Percentiles rank a stretch among this genome's conserved stretches.
phyloP scores from a whole-genome alignment of 1,140 invertebrate species.

The Zaprionus ornatus region DNA sequence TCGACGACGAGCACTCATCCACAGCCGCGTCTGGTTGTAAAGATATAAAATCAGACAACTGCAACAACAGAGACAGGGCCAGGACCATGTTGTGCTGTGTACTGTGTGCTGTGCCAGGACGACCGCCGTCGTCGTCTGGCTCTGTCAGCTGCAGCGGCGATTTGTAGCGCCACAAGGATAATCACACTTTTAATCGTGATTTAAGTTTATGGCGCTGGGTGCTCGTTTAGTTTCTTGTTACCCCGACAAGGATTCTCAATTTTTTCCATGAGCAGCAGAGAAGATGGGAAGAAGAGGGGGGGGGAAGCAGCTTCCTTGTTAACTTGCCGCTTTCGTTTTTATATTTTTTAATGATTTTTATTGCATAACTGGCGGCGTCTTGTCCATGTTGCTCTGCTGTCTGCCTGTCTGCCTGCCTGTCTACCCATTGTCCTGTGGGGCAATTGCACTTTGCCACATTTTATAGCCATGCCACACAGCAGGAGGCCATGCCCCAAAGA shows the following conservation, averaged over 20 bases:
- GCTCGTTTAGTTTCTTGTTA: conserved; percentile 80
- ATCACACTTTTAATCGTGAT: conserved; percentile 84
- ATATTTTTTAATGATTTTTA: conserved; percentile 83
- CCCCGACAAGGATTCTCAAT: conserved; percentile 63
- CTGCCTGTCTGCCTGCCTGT: not conserved
- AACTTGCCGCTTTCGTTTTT: conserved; percentile 77
- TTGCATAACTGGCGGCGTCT: conserved; percentile 69
- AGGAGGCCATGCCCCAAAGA: conserved; percentile 30
- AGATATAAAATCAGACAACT: conserved; percentile 80
- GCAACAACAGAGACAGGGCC: conserved; percentile 55
- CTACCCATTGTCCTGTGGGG: conserved; percentile 43
- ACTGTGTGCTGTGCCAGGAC: not conserved
- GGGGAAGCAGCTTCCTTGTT: conserved; percentile 54
- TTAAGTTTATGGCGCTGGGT: conserved; percentile 82
- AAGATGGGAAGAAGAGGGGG: not conserved
- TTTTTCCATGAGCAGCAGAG: conserved; percentile 47
- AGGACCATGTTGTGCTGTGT: conserved; percentile 42
- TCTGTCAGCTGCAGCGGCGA: conserved; percentile 77
- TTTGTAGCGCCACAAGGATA: conserved; percentile 84
- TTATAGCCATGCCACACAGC: conserved; percentile 50
- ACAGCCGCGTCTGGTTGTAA: conserved; percentile 75
- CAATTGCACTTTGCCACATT: conserved; percentile 82
- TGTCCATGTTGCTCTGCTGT: conserved; percentile 4
- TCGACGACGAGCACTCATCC: conserved; percentile 52
- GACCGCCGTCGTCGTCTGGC: conserved; percentile 27